Evolutionary conservation across 2,113 vertebrate species (phyloP).

Genomic region (Poecile atricapillus): DNA sequence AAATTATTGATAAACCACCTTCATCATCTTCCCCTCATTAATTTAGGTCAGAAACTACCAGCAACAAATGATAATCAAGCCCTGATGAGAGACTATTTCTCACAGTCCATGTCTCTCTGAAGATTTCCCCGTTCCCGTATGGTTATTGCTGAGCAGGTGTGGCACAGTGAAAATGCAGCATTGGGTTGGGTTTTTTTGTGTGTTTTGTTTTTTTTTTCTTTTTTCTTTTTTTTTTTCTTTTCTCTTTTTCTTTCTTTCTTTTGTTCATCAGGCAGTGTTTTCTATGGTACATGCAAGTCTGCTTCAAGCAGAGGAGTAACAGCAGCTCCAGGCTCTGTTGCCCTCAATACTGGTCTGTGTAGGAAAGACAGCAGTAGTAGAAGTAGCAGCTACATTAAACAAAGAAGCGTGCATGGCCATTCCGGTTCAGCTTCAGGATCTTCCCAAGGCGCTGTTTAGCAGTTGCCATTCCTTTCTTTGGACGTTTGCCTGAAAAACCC

Average conservation of each 20-base stretch:
- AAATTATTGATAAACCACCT: conserved; percentile 82
- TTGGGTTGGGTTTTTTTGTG: conserved; percentile 30
- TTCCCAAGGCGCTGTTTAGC: conserved; percentile 97
- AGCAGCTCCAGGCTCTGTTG: conserved; percentile 71
- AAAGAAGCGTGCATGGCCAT: conserved; percentile 88
- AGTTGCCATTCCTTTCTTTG: conserved; percentile 98
- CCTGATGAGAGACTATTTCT: conserved; percentile 76
- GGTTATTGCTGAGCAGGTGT: conserved; percentile 85
- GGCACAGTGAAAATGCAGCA: conserved; percentile 84
- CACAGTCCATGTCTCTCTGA: conserved; percentile 73
- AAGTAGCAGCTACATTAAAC: conserved; percentile 79
- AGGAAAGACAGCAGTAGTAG: conserved; percentile 46
- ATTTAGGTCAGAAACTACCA: conserved; percentile 77
- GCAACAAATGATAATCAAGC: conserved; percentile 77
- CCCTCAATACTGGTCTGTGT: conserved; percentile 62
- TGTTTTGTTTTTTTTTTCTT: neutral
- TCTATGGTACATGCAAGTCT: conserved; percentile 70
- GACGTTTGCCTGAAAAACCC: conserved; percentile 87
- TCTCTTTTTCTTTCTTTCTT: neutral
- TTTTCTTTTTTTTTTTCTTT: neutral
- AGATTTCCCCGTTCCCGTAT: conserved; percentile 71
- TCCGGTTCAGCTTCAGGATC: conserved; percentile 93
- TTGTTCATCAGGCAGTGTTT: conserved; percentile 81
- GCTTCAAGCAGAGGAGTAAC: conserved; percentile 63
- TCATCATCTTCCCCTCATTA: conserved; percentile 71